phyloP scores from a whole-genome alignment of 2,113 vertebrate species.

The Tympanuchus pallidicinctus region DNA sequence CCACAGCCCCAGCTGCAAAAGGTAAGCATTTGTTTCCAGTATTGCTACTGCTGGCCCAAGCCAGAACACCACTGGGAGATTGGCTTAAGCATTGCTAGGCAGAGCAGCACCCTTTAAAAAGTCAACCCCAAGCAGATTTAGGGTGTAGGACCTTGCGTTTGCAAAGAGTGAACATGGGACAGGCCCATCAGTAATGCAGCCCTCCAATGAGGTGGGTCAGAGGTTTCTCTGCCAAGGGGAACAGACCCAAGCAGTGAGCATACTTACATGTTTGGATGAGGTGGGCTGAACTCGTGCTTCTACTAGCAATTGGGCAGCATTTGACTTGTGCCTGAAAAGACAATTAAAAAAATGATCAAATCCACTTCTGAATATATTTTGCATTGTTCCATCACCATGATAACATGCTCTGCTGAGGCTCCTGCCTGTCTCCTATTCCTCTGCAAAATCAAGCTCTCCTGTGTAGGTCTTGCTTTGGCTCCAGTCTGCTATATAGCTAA shows the following conservation, averaged over 20 bases:
- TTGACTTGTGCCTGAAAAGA: constrained; percentile 90
- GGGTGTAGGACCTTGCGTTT: background rate
- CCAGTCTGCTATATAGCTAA: background rate
- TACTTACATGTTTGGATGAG: constrained; percentile 89
- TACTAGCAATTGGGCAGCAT: constrained; percentile 92
- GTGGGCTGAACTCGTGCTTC: constrained; percentile 93
- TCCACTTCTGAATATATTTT: background rate
- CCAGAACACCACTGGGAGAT: background rate
- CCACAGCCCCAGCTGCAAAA: background rate
- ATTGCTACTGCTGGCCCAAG: background rate
- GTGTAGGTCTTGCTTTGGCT: background rate
- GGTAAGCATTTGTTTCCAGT: background rate
- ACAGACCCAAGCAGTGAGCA: background rate
- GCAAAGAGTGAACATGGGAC: background rate
- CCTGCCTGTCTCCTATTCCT: background rate
- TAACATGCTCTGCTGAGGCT: background rate
- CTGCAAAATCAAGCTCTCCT: background rate
- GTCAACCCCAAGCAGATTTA: background rate
- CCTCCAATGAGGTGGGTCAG: background rate
- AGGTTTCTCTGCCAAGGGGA: constrained; percentile 45
- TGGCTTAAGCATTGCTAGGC: background rate
- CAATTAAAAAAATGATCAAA: constrained; percentile 56
- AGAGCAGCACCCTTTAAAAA: constrained; percentile 1
- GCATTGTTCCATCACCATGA: background rate
- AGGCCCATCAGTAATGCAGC: constrained; percentile 4